phyloP scores from a whole-genome alignment of 2,888 invertebrate species.

The Conops quadrifasciatus region DNA sequence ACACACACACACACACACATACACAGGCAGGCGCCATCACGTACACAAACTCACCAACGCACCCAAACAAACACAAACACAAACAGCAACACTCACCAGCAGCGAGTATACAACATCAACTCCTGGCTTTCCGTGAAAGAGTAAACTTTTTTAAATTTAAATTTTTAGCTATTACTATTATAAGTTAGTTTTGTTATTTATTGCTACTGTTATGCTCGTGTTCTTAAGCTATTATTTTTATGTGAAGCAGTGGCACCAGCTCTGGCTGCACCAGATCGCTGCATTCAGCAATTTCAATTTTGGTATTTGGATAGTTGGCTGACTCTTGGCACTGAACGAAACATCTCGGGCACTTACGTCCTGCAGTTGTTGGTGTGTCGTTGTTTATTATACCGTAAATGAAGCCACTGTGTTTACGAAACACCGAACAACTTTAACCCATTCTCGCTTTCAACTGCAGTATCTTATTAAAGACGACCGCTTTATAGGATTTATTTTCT shows the following conservation, averaged over 20 bases:
- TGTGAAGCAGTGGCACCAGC: not conserved
- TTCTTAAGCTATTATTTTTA: too few species aligned
- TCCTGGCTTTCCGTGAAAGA: not conserved
- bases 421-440: not conserved
- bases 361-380: slow-evolving; percentile 6
- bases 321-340: not conserved
- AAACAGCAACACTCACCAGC: too few species aligned
- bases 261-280: not conserved
- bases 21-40: not conserved
- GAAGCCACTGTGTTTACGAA: slow-evolving; percentile 1
- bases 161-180: not conserved
- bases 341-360: not conserved
- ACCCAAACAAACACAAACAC: not conserved
- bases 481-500: not conserved
- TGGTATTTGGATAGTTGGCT: too few species aligned
- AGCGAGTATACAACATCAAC: not conserved
- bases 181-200: too few species aligned
- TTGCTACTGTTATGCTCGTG: too few species aligned
- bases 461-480: not conserved
- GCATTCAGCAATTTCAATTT: not conserved
- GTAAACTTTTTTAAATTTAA: not conserved
- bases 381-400: not conserved
- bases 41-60: not conserved
- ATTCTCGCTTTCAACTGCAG: not conserved
- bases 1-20: not conserved